Percentiles rank a stretch among this genome's conserved stretches.
Evolutionary conservation across 1,140 invertebrate species (phyloP).

Genomic region (Drosophila saltans): DNA sequence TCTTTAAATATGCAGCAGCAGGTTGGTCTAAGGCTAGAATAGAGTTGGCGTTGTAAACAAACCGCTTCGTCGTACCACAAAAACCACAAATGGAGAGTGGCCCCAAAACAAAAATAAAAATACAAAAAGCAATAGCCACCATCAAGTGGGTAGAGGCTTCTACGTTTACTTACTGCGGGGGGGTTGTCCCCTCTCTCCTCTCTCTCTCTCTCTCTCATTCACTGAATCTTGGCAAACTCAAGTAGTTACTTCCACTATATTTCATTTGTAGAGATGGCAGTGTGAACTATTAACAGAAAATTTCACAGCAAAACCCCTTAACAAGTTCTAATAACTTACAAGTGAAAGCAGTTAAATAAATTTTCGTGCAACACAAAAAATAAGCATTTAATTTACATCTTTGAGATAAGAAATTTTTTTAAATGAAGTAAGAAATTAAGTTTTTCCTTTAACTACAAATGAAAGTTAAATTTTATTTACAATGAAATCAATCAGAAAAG

Average conservation of each 20-base stretch:
- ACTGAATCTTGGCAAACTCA: slow-evolving; percentile 49
- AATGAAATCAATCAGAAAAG: no score
- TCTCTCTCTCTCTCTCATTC: not conserved
- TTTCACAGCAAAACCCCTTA: not conserved
- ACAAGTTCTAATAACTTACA: not conserved
- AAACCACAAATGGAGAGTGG: slow-evolving; percentile 69
- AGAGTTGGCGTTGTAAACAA: slow-evolving; percentile 59
- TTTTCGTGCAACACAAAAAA: no score
- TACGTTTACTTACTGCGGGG: no score
- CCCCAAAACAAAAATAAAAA: slow-evolving; percentile 44
- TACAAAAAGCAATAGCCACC: slow-evolving; percentile 38
- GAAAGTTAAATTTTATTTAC: no score
- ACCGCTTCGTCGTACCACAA: slow-evolving; percentile 16
- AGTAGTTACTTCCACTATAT: slow-evolving; percentile 58
- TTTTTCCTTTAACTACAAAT: no score
- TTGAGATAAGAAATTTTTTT: no score
- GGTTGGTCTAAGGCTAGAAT: slow-evolving; percentile 42
- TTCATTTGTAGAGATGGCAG: slow-evolving; percentile 23
- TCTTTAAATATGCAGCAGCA: slow-evolving; percentile 76
- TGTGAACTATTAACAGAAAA: not conserved
- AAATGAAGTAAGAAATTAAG: no score
- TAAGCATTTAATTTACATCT: no score
- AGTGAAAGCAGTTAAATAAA: no score
- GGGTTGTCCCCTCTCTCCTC: not conserved
- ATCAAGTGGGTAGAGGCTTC: slow-evolving; percentile 20